A percentile compares a stretch with the other conserved stretches of the same genome.
phyloP scores from a whole-genome alignment of 2,888 invertebrate species.

The Drosophila mulleri region DNA sequence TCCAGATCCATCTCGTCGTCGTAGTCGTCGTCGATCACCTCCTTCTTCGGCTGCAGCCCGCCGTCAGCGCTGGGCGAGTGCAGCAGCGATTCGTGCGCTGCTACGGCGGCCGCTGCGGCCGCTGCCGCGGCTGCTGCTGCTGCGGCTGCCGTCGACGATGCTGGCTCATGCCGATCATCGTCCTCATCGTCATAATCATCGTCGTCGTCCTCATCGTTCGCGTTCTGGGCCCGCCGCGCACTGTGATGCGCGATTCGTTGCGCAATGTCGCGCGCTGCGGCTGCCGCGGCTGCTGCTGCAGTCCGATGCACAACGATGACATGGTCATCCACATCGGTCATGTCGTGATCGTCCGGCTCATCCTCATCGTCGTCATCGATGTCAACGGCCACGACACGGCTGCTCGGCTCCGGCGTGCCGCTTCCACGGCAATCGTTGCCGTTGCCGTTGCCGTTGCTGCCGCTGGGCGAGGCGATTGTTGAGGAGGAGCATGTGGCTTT shows the following conservation, averaged over 20 bases:
- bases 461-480: conserved; percentile 46
- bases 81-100: conserved; percentile 50
- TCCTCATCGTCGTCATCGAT: conserved; percentile 47
- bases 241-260: conserved; percentile 64
- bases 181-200: conserved; percentile 58
- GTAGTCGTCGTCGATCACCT: conserved; percentile 78
- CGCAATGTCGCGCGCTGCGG: conserved; percentile 66
- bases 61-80: conserved; percentile 43
- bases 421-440: conserved; percentile 44
- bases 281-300: conserved; percentile 51
- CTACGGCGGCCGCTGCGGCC: conserved; percentile 31
- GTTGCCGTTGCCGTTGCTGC: conserved; percentile 67
- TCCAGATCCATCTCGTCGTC: conserved; percentile 85
- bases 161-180: not conserved
- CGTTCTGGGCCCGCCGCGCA: conserved; percentile 50
- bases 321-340: conserved; percentile 47
- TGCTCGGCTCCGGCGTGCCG: conserved; percentile 41
- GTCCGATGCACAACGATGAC: conserved; percentile 58
- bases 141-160: no score
- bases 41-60: conserved; percentile 67
- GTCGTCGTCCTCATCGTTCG: conserved; percentile 56
- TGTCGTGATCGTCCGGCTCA: conserved; percentile 44
- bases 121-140: conserved; percentile 43
- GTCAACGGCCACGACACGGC: conserved; percentile 49
- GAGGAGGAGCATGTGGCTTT: conserved; percentile 54